Evolutionary conservation across 2,113 vertebrate species (phyloP).

Genomic region (Cheirogaleus medius): DNA sequence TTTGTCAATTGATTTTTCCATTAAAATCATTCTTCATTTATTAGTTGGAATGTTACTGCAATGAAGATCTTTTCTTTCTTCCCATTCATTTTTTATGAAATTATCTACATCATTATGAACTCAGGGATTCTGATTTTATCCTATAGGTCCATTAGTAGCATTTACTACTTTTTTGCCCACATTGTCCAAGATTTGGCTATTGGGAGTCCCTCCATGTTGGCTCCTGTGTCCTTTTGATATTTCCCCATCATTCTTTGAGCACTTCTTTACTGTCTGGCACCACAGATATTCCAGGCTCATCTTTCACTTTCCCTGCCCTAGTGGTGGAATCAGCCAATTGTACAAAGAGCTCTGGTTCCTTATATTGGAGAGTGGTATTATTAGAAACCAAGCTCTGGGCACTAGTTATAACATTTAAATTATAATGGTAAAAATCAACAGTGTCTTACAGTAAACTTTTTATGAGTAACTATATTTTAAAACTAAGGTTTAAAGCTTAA

Average conservation of each 20-base stretch:
- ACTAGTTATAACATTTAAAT: constrained; percentile 11
- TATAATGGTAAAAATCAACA: not conserved
- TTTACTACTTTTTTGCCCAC: not conserved
- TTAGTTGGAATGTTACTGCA: not conserved
- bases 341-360: not conserved
- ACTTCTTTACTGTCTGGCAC: not conserved
- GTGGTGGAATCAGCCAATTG: not conserved
- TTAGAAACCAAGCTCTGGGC: constrained; percentile 20
- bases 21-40: not conserved
- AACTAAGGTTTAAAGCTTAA: not conserved
- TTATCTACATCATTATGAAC: not conserved
- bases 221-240: not conserved
- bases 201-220: not conserved
- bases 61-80: not conserved
- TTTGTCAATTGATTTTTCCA: not conserved
- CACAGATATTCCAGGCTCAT: not conserved
- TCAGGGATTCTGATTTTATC: not conserved
- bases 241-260: not conserved
- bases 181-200: not conserved
- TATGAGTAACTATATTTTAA: not conserved
- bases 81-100: not conserved
- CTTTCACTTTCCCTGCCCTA: not conserved
- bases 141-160: not conserved
- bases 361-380: not conserved
- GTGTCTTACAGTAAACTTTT: not conserved